Evolutionary conservation across 2,113 vertebrate genomes (phyloP).

Genomic region (Addax nasomaculatus): DNA sequence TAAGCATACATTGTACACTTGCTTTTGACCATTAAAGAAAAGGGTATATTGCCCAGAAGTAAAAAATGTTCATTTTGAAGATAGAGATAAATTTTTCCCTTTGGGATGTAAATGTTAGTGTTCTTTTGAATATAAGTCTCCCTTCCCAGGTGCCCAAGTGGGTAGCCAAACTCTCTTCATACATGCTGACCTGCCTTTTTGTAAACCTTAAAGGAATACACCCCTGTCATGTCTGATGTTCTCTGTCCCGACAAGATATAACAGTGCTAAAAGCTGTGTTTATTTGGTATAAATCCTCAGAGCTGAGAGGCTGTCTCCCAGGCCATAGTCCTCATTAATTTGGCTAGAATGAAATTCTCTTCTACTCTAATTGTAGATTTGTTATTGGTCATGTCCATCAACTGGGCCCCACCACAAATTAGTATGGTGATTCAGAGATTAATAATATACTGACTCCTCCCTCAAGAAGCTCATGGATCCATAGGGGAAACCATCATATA

Average conservation of each 20-base stretch:
- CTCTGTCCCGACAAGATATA: background rate
- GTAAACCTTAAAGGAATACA: background rate
- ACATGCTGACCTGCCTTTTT: background rate
- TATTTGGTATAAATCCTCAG: background rate
- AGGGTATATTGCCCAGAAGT: background rate
- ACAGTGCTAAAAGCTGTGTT: background rate
- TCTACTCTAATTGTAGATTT: background rate
- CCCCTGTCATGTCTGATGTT: background rate
- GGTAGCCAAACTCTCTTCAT: background rate
- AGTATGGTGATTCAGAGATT: background rate
- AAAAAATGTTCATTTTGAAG: background rate
- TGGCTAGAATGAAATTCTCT: background rate
- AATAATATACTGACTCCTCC: background rate
- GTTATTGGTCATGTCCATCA: accelerated
- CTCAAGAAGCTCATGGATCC: background rate
- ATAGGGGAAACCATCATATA: background rate
- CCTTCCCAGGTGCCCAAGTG: background rate
- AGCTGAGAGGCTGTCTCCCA: background rate
- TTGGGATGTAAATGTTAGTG: background rate
- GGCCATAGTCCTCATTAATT: background rate
- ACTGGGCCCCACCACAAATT: background rate
- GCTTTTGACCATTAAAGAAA: background rate
- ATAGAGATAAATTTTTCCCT: background rate
- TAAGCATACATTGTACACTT: background rate
- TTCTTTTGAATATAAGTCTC: background rate